Conservation (phyloP, 2,113 vertebrate species). For the Terrapene triunguis region DNA sequence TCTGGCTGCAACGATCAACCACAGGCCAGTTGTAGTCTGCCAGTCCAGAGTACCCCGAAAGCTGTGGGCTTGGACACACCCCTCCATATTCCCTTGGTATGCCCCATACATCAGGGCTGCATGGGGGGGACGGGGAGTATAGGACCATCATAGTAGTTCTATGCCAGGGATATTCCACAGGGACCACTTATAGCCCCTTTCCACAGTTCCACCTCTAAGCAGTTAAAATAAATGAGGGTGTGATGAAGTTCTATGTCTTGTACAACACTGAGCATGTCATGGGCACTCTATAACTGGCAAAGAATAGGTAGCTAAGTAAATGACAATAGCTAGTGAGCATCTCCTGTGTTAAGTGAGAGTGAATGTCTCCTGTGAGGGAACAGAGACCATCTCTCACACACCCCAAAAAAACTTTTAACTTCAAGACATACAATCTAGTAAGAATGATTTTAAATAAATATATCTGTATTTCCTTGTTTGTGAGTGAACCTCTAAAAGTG, state of each 20-base stretch:
- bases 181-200: neutral
- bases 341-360: neutral
- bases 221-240: neutral
- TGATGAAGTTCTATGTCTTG: neutral
- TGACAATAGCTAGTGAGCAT: neutral
- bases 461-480: neutral
- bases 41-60: neutral
- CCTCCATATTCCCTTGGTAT: neutral
- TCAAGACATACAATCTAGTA: neutral
- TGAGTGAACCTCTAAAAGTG: neutral
- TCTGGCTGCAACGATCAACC: neutral
- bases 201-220: neutral
- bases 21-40: neutral
- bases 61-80: neutral
- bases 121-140: neutral
- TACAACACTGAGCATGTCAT: neutral
- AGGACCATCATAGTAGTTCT: neutral
- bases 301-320: neutral
- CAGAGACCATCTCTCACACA: neutral
- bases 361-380: neutral
- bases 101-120: neutral
- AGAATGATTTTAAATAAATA: neutral
- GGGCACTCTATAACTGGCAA: neutral
- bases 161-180: slow-evolving; percentile 9
- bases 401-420: neutral